phyloP scores from a whole-genome alignment of 2,888 invertebrate species.

The Amphipyra berbera region DNA sequence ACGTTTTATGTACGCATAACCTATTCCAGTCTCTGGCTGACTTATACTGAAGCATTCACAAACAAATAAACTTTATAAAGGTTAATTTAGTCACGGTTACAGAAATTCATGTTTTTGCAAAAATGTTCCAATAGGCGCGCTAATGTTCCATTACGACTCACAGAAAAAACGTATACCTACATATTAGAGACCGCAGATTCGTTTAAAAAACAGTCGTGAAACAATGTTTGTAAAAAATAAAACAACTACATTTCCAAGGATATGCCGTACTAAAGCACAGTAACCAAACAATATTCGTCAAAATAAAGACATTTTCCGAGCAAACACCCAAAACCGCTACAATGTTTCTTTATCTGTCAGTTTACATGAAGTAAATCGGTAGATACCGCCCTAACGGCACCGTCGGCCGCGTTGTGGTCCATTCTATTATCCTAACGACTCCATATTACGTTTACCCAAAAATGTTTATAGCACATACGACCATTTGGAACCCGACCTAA shows the following conservation, averaged over 20 bases:
- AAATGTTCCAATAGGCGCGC: too few species aligned
- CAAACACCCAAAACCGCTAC: conserved; percentile 41
- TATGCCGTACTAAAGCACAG: too few species aligned
- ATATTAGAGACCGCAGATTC: too few species aligned
- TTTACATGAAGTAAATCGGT: conserved; percentile 68
- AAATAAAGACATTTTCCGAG: conserved; percentile 6
- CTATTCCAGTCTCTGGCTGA: neutral
- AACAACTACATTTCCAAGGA: too few species aligned
- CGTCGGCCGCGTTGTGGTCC: conserved; percentile 67
- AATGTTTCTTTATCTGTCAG: conserved; percentile 66
- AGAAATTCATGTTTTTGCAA: too few species aligned
- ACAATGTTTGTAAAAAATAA: too few species aligned
- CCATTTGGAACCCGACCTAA: conserved; percentile 80
- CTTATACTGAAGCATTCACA: neutral
- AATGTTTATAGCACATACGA: conserved; percentile 81
- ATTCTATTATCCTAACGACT: conserved; percentile 87
- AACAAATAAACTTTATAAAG: conserved; percentile 7
- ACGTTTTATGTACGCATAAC: neutral
- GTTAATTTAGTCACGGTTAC: conserved; percentile 5
- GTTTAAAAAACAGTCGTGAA: too few species aligned
- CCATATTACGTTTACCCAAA: conserved; percentile 88
- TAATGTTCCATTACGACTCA: too few species aligned
- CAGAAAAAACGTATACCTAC: too few species aligned
- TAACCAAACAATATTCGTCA: neutral
- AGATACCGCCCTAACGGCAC: conserved; percentile 56